A percentile compares a stretch with the other conserved stretches of the same genome.
These are phyloP conservation scores for Actenoides lindsayi DNA, from an alignment of 2,113 vertebrate species.

Conservation along the genomic window DNA sequence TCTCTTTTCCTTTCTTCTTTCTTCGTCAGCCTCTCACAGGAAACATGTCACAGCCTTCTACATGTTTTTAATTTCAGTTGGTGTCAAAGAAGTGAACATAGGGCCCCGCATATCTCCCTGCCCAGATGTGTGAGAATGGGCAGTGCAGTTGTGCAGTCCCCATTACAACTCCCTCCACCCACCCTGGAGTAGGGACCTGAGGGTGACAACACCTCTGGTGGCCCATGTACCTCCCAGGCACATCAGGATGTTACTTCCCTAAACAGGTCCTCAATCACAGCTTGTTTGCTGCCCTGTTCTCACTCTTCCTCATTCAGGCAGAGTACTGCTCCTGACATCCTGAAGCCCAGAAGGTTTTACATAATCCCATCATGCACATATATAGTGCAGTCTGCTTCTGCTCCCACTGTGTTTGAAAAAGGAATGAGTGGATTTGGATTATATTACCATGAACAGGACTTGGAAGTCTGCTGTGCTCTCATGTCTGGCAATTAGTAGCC, in stretches of 20 bases:
- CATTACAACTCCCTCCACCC: background rate
- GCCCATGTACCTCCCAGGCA: background rate
- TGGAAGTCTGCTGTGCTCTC: background rate
- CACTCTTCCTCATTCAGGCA: background rate
- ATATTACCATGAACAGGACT: background rate
- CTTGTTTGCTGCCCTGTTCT: background rate
- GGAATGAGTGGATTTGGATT: background rate
- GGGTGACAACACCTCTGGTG: rapidly evolving
- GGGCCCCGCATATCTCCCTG: background rate
- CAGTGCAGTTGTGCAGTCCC: background rate
- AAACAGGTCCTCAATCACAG: background rate
- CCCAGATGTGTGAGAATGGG: background rate
- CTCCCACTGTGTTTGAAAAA: background rate
- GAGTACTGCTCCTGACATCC: background rate
- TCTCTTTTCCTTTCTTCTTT: background rate
- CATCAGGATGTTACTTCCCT: background rate
- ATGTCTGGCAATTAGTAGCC: background rate
- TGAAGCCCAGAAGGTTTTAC: background rate
- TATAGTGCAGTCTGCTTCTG: background rate
- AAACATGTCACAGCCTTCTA: background rate
- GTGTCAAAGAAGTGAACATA: background rate
- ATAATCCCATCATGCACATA: background rate
- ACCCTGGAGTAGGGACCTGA: background rate
- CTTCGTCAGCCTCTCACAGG: rapidly evolving
- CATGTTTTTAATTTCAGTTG: background rate